Conservation (phyloP, 2,113 vertebrate species). For the Myotis yumanensis region DNA sequence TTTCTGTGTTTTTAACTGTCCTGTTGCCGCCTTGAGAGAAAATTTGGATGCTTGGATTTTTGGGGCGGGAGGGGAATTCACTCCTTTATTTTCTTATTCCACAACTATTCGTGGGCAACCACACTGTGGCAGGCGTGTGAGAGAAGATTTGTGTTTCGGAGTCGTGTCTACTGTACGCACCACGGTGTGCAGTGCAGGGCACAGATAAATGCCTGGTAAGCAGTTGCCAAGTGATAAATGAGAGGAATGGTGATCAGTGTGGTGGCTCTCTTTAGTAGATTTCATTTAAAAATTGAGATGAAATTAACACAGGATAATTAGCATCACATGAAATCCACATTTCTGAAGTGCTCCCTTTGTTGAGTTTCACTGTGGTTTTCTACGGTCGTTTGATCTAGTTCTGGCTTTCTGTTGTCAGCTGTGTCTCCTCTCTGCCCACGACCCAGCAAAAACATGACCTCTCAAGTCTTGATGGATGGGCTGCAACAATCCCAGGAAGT, state of each 20-base stretch:
- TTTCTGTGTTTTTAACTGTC: not conserved
- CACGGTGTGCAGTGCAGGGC: not conserved
- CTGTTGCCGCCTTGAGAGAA: not conserved
- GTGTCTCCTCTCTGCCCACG: not conserved
- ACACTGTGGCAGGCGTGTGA: too few species aligned
- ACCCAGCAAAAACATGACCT: not conserved
- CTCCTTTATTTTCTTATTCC: not conserved
- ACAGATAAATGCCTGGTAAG: not conserved
- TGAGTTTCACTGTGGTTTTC: not conserved
- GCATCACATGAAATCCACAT: not conserved
- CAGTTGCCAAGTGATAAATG: not conserved
- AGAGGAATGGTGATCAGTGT: not conserved
- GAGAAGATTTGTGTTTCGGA: not conserved
- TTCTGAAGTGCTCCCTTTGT: not conserved
- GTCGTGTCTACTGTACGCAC: accelerated
- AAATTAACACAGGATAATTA: not conserved
- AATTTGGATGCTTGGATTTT: not conserved
- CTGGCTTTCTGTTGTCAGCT: not conserved
- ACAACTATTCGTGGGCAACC: not conserved
- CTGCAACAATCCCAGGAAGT: not conserved
- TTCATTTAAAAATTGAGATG: not conserved
- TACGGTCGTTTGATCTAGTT: not conserved
- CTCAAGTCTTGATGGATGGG: not conserved
- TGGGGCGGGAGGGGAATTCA: not conserved
- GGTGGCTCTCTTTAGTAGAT: not conserved